Conservation (phyloP, 2,888 invertebrate genomes). For the Entomobrya proxima region DNA sequence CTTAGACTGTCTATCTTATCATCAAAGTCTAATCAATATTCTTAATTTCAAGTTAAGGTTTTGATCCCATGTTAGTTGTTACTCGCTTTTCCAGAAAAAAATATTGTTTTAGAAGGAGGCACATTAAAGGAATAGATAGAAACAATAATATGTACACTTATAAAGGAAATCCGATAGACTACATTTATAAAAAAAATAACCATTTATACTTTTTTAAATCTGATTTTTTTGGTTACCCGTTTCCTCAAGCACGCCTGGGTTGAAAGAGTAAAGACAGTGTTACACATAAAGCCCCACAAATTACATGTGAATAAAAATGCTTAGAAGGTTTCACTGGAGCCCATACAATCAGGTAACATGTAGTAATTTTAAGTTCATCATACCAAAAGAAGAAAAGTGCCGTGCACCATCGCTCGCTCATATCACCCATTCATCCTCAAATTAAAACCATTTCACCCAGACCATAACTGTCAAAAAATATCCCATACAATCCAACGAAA, state of each 20-base stretch:
- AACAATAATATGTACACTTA: background rate
- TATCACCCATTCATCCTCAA: background rate
- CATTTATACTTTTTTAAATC: background rate
- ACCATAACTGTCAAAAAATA: background rate
- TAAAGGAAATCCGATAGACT: background rate
- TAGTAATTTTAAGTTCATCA: too few species aligned
- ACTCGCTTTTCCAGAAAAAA: slow-evolving; percentile 1
- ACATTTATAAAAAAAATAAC: background rate
- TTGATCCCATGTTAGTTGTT: slow-evolving; percentile 66
- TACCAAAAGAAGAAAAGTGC: too few species aligned
- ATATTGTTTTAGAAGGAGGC: background rate
- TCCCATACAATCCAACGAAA: slow-evolving; percentile 9
- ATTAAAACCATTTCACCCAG: background rate
- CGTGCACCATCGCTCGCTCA: background rate
- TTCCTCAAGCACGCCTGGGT: background rate
- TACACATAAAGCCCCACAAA: too few species aligned
- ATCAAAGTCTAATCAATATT: background rate
- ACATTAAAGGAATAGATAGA: background rate
- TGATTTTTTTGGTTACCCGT: background rate
- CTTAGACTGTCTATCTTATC: background rate
- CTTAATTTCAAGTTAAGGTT: slow-evolving; percentile 32
- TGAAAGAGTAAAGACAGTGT: background rate
- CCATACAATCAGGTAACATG: too few species aligned
- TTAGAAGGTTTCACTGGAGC: too few species aligned
- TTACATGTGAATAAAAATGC: too few species aligned